Base-by-base conservation (phyloP, 2,888 invertebrate species). In the Cabera pusaria region DNA sequence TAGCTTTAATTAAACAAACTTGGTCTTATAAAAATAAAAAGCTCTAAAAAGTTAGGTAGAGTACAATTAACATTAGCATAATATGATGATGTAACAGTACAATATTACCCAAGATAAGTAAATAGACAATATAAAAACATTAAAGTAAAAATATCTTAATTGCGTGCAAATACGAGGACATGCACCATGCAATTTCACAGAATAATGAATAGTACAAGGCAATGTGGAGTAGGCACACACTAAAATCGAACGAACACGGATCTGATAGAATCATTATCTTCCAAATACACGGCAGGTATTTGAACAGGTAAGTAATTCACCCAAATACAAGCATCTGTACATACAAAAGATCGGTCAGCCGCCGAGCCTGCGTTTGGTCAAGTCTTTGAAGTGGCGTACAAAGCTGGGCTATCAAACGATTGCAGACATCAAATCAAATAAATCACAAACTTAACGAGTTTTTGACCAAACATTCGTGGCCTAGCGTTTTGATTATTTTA, bases 371-470 rank as follows among this genome's bases (percentile, higher is more conserved):
- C 43, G 42, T 53, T 64, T 52, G 57, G 50, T 32, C 50, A 48
- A 44, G 49, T 47, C 67, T 73, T 70, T 69, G 71, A 78, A 78
- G 72, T 71, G 67, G 64, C 61, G 59, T 58, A 60, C 60, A 68
- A 61, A 63, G 65, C 61, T 54, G 49, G 47, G 63, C 69, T 72
- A 81, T 76, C 70, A 74, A 74, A 71, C 72, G 77, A 74, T 74
- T 71, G 72, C 72, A 67, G 62, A 64, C 73, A 70, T 72, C 69
- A 73, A 70, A 71, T 76, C 76, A 75, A 82, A 84, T 78, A 82
- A 79, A 82, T 81, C 77, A 76, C 68, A 66, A 64, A 69, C 66
- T 74, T 78, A 78, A 84, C 76, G 78, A 82, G 77, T 66, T 75
- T 71, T 68, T 63, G 63, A 73, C 44, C 78, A 82, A 84, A 83